These are phyloP conservation scores for Drosophila meridiana DNA, from an alignment of 2,888 invertebrate species.

Conservation along the genomic window DNA sequence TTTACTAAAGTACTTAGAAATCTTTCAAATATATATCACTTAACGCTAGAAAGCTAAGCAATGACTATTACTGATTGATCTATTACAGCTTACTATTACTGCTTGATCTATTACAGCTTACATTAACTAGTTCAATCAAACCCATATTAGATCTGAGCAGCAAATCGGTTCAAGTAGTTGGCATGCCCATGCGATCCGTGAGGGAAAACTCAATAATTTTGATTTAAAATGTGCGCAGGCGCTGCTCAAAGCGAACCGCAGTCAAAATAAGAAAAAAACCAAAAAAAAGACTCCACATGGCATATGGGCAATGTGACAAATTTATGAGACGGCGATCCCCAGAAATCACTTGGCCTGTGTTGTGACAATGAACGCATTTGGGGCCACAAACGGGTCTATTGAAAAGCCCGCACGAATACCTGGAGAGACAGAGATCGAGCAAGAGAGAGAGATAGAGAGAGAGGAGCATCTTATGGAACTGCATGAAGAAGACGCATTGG, in stretches of 20 bases:
- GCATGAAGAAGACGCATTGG: conserved; percentile 27
- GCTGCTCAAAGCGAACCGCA: conserved; percentile 57
- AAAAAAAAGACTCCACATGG: conserved; percentile 26
- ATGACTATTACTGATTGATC: too few species aligned
- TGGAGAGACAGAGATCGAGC: not conserved
- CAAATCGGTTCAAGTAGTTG: not conserved
- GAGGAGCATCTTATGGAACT: conserved; percentile 3
- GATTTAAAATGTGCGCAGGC: conserved; percentile 77
- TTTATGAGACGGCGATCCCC: conserved; percentile 63
- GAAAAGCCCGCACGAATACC: conserved; percentile 57
- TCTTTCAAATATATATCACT: too few species aligned
- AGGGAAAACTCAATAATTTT: conserved; percentile 53
- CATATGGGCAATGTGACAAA: conserved; percentile 69
- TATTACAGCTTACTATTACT: too few species aligned
- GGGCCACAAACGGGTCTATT: conserved; percentile 52
- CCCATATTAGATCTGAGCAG: not conserved
- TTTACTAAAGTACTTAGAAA: too few species aligned
- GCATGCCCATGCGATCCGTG: conserved; percentile 3
- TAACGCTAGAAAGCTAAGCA: too few species aligned
- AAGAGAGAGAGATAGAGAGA: not conserved
- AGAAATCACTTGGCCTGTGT: conserved; percentile 43
- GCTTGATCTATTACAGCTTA: too few species aligned
- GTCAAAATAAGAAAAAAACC: not conserved
- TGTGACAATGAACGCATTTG: conserved; percentile 67
- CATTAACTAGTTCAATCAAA: not conserved